Base-by-base conservation (phyloP, 2,797 vertebrate genomes). In the Pangasius djambal region DNA sequence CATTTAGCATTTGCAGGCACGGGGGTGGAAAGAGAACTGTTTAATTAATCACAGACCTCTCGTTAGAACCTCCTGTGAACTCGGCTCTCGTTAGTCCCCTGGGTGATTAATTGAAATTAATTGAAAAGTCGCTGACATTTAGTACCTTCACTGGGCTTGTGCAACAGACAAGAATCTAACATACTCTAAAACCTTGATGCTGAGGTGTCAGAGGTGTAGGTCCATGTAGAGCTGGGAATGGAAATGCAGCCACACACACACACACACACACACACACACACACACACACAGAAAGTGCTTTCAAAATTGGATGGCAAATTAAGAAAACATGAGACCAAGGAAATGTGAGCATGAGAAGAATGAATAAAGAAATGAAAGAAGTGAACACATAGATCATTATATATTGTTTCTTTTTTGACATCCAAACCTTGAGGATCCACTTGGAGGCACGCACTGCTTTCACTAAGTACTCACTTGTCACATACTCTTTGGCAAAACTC, bases 71-170 rank as follows among this genome's bases (percentile, higher is more conserved):
- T 90, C n/a, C 74, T 69, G 88, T 90, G 90, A 89, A 87, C 90
- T 50, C 69, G 25, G 69, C 25, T 78, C 85, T 88, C 81, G 70
- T 87, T 89, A 87, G 89, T 90, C 90, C 87, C 87, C 2, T 70
- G 85, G 90, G 77, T 92, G 89, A 90, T 92, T 91, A 86, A 91
- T 90, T 88, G 90, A 89, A 89, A 90, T 92, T 89, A 91, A 92
- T 91, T 91, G 89, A 90, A 92, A 92, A 91, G 89, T 89, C 70
- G 18, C 88, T 92, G 91, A 91, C 91, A 92, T 92, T 91, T 92
- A 81, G 55, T 88, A 84, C 86, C 63, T 74, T 84, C 83, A 57
- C 85, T 50, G 75, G 83, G 88, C 40, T 48, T 78, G 85, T 81
- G 84, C 88, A 87, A 88, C 59, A 86, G 34, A 57, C 34, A 52